Percentiles rank a stretch among this genome's conserved stretches.
phyloP scores from a whole-genome alignment of 2,888 invertebrate species.

The Parasteatoda lunata region DNA sequence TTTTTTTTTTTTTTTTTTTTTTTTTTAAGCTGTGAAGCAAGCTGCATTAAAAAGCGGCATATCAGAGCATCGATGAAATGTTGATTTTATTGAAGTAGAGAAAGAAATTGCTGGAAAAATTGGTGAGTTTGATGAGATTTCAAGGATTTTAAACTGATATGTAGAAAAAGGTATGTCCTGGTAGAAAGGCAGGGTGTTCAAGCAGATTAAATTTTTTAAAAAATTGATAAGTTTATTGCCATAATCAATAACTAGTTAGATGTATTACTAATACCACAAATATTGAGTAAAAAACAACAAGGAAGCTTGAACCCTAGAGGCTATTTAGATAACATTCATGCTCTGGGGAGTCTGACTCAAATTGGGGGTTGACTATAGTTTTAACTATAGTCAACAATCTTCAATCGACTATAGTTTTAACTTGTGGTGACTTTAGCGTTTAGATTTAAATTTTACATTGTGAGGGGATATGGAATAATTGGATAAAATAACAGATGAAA shows the following conservation, averaged over 20 bases:
- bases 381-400: too few relatives aligned
- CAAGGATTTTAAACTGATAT: neutral
- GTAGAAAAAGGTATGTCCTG: conserved; percentile 13
- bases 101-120: conserved; percentile 6
- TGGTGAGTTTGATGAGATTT: neutral
- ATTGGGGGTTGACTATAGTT: neutral
- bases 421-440: too few relatives aligned
- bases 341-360: conserved; percentile 11
- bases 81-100: neutral
- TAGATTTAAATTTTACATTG: too few relatives aligned
- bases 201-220: neutral
- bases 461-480: too few relatives aligned
- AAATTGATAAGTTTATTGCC: conserved; percentile 18
- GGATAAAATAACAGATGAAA: too few relatives aligned
- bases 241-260: neutral
- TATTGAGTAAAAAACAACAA: neutral
- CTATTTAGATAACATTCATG: conserved; percentile 2
- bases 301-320: neutral
- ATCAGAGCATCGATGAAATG: neutral
- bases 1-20: too few relatives aligned
- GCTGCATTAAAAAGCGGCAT: neutral
- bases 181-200: neutral
- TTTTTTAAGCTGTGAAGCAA: too few relatives aligned
- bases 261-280: neutral
- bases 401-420: too few relatives aligned